Evolutionary conservation across 2,888 invertebrate genomes (phyloP).

Genomic region (Oeneis ivallda): DNA sequence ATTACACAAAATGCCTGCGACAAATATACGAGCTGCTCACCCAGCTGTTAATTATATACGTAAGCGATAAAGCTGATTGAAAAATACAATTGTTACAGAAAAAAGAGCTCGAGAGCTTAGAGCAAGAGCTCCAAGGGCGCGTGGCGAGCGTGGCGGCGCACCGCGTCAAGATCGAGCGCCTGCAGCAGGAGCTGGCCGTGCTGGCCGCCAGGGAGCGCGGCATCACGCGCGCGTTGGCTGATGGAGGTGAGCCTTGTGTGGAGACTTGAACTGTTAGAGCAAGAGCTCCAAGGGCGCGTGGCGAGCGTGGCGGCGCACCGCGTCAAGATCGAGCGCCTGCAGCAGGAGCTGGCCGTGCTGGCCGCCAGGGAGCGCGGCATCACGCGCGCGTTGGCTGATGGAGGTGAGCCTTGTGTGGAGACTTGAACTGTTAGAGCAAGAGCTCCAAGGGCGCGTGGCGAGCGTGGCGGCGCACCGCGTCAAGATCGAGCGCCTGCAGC

Average conservation of each 20-base stretch:
- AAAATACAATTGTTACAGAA: constrained; percentile 76
- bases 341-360: too few relatives aligned
- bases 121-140: constrained; percentile 84
- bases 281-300: too few relatives aligned
- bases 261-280: too few relatives aligned
- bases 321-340: too few relatives aligned
- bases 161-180: constrained; percentile 84
- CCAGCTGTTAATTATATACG: too few relatives aligned
- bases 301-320: too few relatives aligned
- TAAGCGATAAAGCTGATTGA: too few relatives aligned
- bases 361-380: constrained; percentile 79
- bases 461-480: constrained; percentile 83
- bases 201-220: constrained; percentile 84
- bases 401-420: constrained; percentile 42
- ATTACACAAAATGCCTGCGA: too few relatives aligned
- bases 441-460: constrained; percentile 84
- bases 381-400: constrained; percentile 59
- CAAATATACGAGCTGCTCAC: too few relatives aligned
- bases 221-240: constrained; percentile 63
- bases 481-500: constrained; percentile 86
- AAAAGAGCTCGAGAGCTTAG: constrained; percentile 86
- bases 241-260: constrained; percentile 45
- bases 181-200: constrained; percentile 86
- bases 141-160: constrained; percentile 83
- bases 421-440: constrained; percentile 71